Evolutionary conservation across 53 echinoderm and acorn worm genomes (phyloP).

Genomic region (Holothuria leucospilota): DNA sequence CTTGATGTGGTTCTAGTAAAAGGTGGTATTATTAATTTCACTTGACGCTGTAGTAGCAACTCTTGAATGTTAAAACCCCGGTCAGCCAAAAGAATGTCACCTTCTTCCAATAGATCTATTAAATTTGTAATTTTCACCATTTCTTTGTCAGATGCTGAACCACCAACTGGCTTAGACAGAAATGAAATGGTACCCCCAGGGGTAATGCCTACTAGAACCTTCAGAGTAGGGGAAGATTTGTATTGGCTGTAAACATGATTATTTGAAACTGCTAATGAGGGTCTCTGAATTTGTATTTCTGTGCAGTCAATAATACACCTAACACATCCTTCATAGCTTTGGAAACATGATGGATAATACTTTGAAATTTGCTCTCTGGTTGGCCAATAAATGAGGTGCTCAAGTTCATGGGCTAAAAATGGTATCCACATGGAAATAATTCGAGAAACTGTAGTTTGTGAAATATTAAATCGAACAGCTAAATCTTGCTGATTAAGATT

Average conservation of each 20-base stretch:
- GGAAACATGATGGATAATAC: slow-evolving; percentile 71
- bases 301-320: slow-evolving; percentile 77
- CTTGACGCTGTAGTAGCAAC: slow-evolving; percentile 60
- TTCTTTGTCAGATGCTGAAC: slow-evolving; percentile 73
- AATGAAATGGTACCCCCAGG: slow-evolving; percentile 73
- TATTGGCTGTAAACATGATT: slow-evolving; percentile 72
- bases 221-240: slow-evolving; percentile 65
- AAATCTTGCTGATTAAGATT: slow-evolving; percentile 64
- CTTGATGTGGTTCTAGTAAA: slow-evolving; percentile 52
- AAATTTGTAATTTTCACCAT: slow-evolving; percentile 68
- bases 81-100: slow-evolving; percentile 73
- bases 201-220: slow-evolving; percentile 72
- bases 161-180: slow-evolving; percentile 50
- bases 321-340: slow-evolving; percentile 59
- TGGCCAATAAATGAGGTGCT: slow-evolving; percentile 73
- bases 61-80: slow-evolving; percentile 76
- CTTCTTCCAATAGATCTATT: slow-evolving; percentile 55
- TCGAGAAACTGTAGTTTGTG: slow-evolving; percentile 64
- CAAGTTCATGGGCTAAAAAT: slow-evolving; percentile 55
- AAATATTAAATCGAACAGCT: slow-evolving; percentile 60
- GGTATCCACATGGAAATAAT: slow-evolving; percentile 64
- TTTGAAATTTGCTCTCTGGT: slow-evolving; percentile 51
- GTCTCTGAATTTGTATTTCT: slow-evolving; percentile 69
- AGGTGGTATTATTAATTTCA: slow-evolving; percentile 67
- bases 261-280: slow-evolving; percentile 61